Conservation (phyloP, 2,888 invertebrate species). For the Rhopalosiphum nymphaeae region DNA sequence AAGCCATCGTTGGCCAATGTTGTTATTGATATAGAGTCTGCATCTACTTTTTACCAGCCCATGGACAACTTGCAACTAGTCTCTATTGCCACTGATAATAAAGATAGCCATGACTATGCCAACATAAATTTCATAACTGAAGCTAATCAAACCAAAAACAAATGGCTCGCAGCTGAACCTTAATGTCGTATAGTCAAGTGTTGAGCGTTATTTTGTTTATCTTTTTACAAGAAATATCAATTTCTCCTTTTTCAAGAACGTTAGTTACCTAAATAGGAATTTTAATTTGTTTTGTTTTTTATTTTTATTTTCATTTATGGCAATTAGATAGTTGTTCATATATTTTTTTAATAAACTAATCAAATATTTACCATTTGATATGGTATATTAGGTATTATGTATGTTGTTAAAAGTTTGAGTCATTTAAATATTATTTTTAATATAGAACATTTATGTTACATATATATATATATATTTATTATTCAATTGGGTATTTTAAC, state of each 20-base stretch:
- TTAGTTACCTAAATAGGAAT: background rate
- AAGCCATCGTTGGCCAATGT: conserved; percentile 54
- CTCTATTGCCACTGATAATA: conserved; percentile 49
- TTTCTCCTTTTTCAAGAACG: background rate
- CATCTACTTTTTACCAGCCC: conserved; percentile 46
- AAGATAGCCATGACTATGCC: conserved; percentile 41
- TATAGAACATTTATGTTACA: background rate
- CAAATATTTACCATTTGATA: conserved; percentile 28
- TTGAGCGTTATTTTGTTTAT: background rate
- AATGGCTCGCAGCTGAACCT: conserved; percentile 52
- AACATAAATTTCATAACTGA: conserved; percentile 46
- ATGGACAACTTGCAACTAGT: conserved; percentile 38
- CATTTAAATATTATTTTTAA: background rate
- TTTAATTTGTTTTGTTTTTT: conserved; percentile 9
- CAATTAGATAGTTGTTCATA: background rate
- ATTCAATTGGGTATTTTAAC: conserved; percentile 1
- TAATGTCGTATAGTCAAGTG: background rate
- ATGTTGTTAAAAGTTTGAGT: conserved; percentile 10
- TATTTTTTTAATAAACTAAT: conserved; percentile 27
- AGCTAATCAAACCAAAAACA: conserved; percentile 35
- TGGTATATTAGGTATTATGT: background rate
- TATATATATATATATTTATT: background rate
- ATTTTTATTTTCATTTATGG: background rate
- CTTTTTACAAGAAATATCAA: background rate
- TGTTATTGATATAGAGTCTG: conserved; percentile 62